These are phyloP conservation scores for Cyclopterus lumpus DNA, from an alignment of 2,797 vertebrate genomes.

Conservation along the genomic window DNA sequence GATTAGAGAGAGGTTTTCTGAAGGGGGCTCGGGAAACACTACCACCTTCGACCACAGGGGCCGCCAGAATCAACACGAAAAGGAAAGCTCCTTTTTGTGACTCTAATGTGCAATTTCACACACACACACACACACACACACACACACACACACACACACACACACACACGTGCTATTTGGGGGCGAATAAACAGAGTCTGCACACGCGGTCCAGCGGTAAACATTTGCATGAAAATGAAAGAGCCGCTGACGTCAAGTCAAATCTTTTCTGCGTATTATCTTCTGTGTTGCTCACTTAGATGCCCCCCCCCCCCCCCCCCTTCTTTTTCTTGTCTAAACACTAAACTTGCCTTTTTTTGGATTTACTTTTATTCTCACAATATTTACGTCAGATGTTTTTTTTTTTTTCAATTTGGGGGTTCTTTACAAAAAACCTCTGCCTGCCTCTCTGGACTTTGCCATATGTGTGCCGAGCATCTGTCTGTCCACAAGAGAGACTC, in stretches of 20 bases:
- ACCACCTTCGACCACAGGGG: too few species aligned
- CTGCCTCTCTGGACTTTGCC: not conserved
- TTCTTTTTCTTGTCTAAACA: not conserved
- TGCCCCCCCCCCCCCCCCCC: too few species aligned
- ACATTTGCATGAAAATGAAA: not conserved
- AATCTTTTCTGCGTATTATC: not conserved
- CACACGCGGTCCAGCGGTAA: not conserved
- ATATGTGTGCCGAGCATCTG: conserved; percentile 39
- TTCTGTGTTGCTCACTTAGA: not conserved
- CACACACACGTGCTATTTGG: too few species aligned
- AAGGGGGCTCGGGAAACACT: too few species aligned
- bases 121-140: not conserved
- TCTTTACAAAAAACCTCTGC: not conserved
- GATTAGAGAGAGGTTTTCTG: too few species aligned
- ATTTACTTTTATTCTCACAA: not conserved
- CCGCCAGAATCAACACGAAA: too few species aligned
- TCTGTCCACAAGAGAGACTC: conserved; percentile 46
- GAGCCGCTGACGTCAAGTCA: not conserved
- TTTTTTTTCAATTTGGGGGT: not conserved
- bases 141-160: not conserved
- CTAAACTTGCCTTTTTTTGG: not conserved
- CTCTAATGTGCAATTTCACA: too few species aligned
- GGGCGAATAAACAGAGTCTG: not conserved
- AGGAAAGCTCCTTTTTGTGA: too few species aligned
- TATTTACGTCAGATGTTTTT: not conserved